Evolutionary conservation across 30 jellyfish, hydroid and myxozoan genomes (phyloP).

Genomic region (Mastigias papua): DNA sequence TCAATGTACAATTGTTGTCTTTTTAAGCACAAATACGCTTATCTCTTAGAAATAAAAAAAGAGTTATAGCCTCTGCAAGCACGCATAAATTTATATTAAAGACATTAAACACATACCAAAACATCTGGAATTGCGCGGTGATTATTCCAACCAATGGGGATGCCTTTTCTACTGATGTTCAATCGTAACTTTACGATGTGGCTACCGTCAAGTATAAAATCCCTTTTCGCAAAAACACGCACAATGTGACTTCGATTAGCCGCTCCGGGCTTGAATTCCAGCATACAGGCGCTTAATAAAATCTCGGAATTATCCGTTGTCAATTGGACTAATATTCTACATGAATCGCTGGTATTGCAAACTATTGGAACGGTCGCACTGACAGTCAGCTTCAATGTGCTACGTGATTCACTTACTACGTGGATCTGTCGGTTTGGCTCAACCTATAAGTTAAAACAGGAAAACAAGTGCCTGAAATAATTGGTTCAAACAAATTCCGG

Average conservation of each 20-base stretch:
- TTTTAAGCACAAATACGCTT: no score
- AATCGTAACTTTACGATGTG: background rate
- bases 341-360: background rate
- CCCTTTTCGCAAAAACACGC: slow-evolving; percentile 53
- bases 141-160: slow-evolving; percentile 37
- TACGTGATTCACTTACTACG: slow-evolving; percentile 12
- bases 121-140: slow-evolving; percentile 35
- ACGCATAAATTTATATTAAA: no score
- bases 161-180: background rate
- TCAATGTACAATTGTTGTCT: no score
- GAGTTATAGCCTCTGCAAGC: no score
- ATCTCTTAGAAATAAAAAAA: no score
- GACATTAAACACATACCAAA: slow-evolving; percentile 25
- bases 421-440: background rate
- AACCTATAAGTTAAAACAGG: background rate
- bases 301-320: slow-evolving; percentile 6
- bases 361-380: slow-evolving; percentile 63
- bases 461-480: background rate
- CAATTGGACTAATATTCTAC: slow-evolving; percentile 14
- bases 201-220: slow-evolving; percentile 57
- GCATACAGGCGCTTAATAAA: slow-evolving; percentile 13
- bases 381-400: slow-evolving; percentile 18
- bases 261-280: slow-evolving; percentile 52
- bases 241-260: slow-evolving; percentile 36
- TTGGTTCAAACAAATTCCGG: no score